Percentiles rank a stretch among this genome's conserved stretches.
These are phyloP conservation scores for Myiagra hebetior DNA, from an alignment of 2,113 vertebrate genomes.

Conservation along the genomic window DNA sequence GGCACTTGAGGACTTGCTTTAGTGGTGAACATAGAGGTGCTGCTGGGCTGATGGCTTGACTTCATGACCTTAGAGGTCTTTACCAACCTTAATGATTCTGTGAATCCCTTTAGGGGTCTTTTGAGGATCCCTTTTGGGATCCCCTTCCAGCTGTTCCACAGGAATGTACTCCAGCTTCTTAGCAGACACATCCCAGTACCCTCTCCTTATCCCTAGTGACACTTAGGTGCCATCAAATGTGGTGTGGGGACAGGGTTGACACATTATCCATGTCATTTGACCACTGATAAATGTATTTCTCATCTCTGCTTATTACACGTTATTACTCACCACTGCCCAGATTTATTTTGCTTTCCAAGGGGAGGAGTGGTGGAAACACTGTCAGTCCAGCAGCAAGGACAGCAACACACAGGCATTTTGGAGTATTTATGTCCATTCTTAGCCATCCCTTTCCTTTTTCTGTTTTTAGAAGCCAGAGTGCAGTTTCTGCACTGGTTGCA, in stretches of 20 bases:
- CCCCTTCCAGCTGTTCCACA: not conserved
- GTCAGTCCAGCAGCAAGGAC: not conserved
- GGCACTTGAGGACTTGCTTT: not conserved
- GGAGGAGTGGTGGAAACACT: not conserved
- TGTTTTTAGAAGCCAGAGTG: not conserved
- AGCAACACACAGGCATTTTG: not conserved
- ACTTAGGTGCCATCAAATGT: not conserved
- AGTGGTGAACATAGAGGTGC: not conserved
- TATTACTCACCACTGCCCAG: not conserved
- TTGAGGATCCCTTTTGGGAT: not conserved
- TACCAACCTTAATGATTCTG: rapidly evolving
- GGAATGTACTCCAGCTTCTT: not conserved
- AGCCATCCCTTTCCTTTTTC: not conserved
- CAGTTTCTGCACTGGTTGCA: not conserved
- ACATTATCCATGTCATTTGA: not conserved
- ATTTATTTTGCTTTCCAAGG: not conserved
- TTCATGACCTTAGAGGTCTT: not conserved
- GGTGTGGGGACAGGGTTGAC: not conserved
- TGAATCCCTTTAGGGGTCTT: not conserved
- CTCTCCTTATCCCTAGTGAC: not conserved
- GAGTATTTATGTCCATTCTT: not conserved
- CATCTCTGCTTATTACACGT: not conserved
- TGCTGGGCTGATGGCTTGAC: not conserved
- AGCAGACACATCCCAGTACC: not conserved
- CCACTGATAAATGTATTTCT: not conserved